phyloP scores from a whole-genome alignment of 30 jellyfish, hydroid and myxozoan genomes.

The Sanderia malayensis region DNA sequence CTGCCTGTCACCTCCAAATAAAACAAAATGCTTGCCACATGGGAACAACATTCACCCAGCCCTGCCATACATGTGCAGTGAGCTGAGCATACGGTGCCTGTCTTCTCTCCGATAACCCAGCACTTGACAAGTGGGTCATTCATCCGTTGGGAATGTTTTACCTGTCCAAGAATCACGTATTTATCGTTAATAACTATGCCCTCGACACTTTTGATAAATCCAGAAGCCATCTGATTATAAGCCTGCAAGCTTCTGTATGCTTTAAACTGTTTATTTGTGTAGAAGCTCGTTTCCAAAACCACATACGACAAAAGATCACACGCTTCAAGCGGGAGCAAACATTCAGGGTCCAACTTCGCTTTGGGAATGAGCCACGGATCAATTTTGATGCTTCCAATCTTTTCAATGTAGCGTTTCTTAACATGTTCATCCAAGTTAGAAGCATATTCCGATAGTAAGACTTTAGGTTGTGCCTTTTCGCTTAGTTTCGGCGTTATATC shows the following conservation, averaged over 20 bases:
- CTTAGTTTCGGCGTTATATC: not conserved
- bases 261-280: constrained; percentile 31
- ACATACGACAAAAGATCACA: constrained; percentile 34
- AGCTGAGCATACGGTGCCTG: constrained; percentile 39
- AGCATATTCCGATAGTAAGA: not conserved
- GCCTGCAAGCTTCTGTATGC: constrained; percentile 32
- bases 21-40: constrained; percentile 36
- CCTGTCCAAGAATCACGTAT: constrained; percentile 31
- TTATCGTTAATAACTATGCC: constrained; percentile 14
- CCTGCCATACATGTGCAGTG: constrained; percentile 62
- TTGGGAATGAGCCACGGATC: constrained; percentile 22
- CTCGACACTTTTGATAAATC: constrained; percentile 26
- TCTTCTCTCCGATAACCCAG: constrained; percentile 40
- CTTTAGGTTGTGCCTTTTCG: not conserved
- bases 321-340: constrained; percentile 47
- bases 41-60: constrained; percentile 61
- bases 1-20: constrained; percentile 30
- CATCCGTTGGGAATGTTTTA: constrained; percentile 39
- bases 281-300: constrained; percentile 38
- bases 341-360: constrained; percentile 34
- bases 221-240: constrained; percentile 38
- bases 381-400: constrained; percentile 11
- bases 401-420: constrained; percentile 21
- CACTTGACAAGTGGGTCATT: constrained; percentile 26
- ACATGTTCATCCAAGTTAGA: constrained; percentile 17